A percentile compares a stretch with the other conserved stretches of the same genome.
These are phyloP conservation scores for Nasonia giraulti DNA, from an alignment of 1,140 invertebrate genomes.

Conservation along the genomic window DNA sequence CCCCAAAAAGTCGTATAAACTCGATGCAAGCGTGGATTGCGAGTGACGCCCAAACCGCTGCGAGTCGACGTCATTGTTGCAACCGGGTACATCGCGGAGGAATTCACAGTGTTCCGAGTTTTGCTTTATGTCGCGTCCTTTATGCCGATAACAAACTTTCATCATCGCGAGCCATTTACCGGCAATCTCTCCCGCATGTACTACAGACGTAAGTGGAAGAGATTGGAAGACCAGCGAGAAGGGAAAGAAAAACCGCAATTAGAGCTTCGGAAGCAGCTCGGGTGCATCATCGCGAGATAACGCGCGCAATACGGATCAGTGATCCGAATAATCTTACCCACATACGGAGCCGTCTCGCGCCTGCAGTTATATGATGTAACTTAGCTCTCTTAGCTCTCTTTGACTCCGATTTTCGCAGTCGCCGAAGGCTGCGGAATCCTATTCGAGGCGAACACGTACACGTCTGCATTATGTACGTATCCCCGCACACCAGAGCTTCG, in stretches of 20 bases:
- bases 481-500: too few relatives aligned
- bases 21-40: neutral
- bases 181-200: too few relatives aligned
- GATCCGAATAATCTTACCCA: slow-evolving; percentile 23
- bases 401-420: too few relatives aligned
- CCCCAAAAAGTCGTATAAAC: slow-evolving; percentile 39
- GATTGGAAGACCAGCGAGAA: too few relatives aligned
- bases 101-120: too few relatives aligned
- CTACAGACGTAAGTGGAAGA: too few relatives aligned
- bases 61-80: neutral
- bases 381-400: neutral
- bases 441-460: too few relatives aligned
- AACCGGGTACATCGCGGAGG: neutral
- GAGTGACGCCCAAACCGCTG: neutral
- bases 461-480: too few relatives aligned
- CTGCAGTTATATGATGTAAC: neutral
- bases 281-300: neutral
- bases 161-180: too few relatives aligned
- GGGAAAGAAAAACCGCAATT: neutral
- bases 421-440: too few relatives aligned
- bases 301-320: neutral
- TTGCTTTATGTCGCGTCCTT: too few relatives aligned
- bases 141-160: too few relatives aligned
- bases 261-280: neutral
- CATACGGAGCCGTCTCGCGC: neutral